Evolutionary conservation across 2,113 vertebrate species (phyloP), one percentile per base, ranked within the genome.

Genomic region (Callithrix jacchus): DNA sequence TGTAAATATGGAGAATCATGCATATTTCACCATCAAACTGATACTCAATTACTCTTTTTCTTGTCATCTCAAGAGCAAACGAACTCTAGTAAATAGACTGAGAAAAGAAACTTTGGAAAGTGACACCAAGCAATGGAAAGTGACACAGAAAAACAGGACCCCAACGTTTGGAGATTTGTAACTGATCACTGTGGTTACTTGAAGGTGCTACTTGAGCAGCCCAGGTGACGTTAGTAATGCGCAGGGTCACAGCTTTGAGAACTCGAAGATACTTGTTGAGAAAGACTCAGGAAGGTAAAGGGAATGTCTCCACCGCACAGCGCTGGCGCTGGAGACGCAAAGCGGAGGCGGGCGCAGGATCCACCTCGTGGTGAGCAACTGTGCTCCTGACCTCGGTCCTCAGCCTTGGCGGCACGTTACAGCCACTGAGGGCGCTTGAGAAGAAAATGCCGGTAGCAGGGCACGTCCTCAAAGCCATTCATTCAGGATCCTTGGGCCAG

Each of bases 281-380:
- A 54, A 74, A 80, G 68, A 52, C 32, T 79, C 45, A 61, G 70
- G 45, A 76, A 64, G 35, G 42, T 58, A 49, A 32, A 76, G 79
- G 16, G 42, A 35, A 61, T 0, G 0, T 17, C 40, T 85, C 42
- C 10, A 10, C 8, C 52, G 54, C 66, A 32, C 23, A 32, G 18
- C 40, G 18, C 71, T 42, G 21, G 47, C 47, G 12, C 47, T 13
- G 47, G 47, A 49, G 47, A 49, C 12, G 47, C 47, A 49, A 49
- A 49, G 47, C 12, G 11, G 47, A 49, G 47, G 47, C 47, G 47
- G 47, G 47, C 47, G 12, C 45, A 47, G 47, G 47, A 49, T 17
- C 2, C 1, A 2, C 18, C 86, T 42, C 7, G 2, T 32, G 1
- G 8, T 1, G 13, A 30, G 1, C 2, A 1, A 16, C 84, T 49